Evolutionary conservation across 2,113 vertebrate species (phyloP).

Genomic region (Neodontobutis hainanensis): DNA sequence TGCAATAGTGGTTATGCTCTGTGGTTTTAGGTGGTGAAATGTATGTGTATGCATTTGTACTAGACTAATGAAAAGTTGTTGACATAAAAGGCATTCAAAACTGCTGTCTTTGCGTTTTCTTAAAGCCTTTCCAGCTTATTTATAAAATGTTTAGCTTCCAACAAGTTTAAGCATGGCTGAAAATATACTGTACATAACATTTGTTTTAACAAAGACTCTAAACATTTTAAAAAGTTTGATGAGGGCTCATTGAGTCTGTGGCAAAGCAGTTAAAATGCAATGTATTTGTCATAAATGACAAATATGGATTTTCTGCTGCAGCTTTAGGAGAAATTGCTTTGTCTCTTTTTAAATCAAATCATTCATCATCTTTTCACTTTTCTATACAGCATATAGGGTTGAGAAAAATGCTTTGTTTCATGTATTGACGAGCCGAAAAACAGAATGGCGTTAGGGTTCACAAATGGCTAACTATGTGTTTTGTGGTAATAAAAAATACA

Average conservation of each 20-base stretch:
- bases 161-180: background rate
- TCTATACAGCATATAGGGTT: conserved; percentile 5
- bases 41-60: conserved; percentile 79
- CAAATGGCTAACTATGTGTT: conserved; percentile 1
- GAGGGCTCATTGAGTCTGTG: too few species aligned
- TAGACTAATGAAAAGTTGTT: conserved; percentile 73
- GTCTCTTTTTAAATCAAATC: conserved; percentile 5
- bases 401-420: conserved; percentile 28
- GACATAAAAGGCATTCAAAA: conserved; percentile 77
- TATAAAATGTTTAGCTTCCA: background rate
- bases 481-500: conserved; percentile 25
- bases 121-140: background rate
- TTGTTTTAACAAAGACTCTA: too few species aligned
- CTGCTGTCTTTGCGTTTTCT: conserved; percentile 36
- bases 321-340: background rate
- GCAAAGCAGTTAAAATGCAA: background rate
- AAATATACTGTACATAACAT: background rate
- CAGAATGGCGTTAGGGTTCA: conserved; percentile 6
- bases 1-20: conserved; percentile 72
- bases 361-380: conserved; percentile 2
- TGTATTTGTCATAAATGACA: conserved; percentile 14
- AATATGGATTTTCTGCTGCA: background rate
- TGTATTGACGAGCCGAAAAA: conserved; percentile 13
- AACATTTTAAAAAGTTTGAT: too few species aligned
- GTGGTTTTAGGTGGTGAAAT: conserved; percentile 78